phyloP scores from a whole-genome alignment of 2,113 vertebrate species.

The Epinephelus fuscoguttatus region DNA sequence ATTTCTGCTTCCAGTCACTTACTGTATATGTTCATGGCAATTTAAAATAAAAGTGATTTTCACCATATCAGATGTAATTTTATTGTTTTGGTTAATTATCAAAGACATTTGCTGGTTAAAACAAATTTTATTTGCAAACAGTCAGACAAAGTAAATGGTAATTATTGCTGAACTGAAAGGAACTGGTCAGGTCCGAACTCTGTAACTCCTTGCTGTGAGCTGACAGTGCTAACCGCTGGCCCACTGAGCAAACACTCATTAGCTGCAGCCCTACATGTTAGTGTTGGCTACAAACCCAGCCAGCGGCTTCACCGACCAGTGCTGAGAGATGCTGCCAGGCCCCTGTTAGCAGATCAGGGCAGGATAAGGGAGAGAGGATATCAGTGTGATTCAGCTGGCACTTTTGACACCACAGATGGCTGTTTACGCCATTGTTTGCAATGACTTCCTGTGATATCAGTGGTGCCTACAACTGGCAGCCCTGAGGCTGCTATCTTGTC shows the following conservation, averaged over 20 bases:
- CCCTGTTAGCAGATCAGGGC: slow-evolving; percentile 41
- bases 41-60: too few relatives aligned
- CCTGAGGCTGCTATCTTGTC: slow-evolving; percentile 24
- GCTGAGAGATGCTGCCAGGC: slow-evolving; percentile 8
- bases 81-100: background rate
- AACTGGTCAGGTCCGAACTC: background rate
- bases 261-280: background rate
- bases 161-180: background rate
- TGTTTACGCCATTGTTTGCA: slow-evolving; percentile 63
- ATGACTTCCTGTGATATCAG: slow-evolving; percentile 51
- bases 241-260: slow-evolving; percentile 5
- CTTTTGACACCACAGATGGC: slow-evolving; percentile 70
- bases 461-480: slow-evolving; percentile 44
- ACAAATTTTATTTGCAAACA: background rate
- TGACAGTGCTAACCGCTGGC: background rate
- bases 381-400: slow-evolving; percentile 62
- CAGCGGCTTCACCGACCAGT: background rate
- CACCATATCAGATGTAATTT: background rate
- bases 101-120: background rate
- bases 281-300: background rate
- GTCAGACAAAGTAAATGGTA: background rate
- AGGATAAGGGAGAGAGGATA: slow-evolving; percentile 42
- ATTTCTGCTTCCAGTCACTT: too few relatives aligned
- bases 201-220: background rate
- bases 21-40: too few relatives aligned